Percentiles rank a stretch among this genome's conserved stretches.
phyloP scores from a whole-genome alignment of 2,113 vertebrate genomes.

The Sinocyclocheilus anshuiensis region DNA sequence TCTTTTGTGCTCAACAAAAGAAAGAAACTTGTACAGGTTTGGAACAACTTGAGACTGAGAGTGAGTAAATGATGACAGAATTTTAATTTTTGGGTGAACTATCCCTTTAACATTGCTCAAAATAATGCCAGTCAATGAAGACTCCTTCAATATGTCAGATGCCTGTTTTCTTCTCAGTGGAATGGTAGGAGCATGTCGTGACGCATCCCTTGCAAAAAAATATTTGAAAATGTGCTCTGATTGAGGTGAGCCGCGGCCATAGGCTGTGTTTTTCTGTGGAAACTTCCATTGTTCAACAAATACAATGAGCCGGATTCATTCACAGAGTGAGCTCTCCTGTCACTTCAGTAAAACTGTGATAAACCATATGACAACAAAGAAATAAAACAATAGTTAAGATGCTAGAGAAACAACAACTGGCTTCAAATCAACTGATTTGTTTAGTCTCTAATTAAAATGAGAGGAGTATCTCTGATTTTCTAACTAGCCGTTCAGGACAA shows the following conservation, averaged over 20 bases:
- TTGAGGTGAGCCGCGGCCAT: background rate
- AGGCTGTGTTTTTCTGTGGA: constrained; percentile 36
- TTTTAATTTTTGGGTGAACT: too few species aligned
- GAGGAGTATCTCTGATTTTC: background rate
- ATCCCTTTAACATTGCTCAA: background rate
- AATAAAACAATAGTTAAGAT: background rate
- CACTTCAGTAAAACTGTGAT: background rate
- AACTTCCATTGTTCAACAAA: constrained; percentile 15
- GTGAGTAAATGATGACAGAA: too few species aligned
- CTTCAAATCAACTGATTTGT: background rate
- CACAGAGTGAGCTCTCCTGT: background rate
- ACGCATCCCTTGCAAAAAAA: background rate
- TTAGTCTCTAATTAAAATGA: background rate
- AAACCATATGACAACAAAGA: background rate
- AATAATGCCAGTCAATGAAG: background rate
- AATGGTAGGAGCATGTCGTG: background rate
- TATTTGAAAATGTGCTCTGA: background rate
- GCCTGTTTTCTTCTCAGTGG: too few species aligned
- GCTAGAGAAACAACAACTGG: background rate
- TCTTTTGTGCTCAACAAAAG: too few species aligned
- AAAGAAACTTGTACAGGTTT: too few species aligned
- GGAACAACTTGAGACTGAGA: too few species aligned
- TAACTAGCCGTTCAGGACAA: background rate
- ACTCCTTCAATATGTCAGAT: too few species aligned
- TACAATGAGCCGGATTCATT: background rate